phyloP scores from a whole-genome alignment of 2,797 vertebrate genomes.

The Melanotaenia nigrans region DNA sequence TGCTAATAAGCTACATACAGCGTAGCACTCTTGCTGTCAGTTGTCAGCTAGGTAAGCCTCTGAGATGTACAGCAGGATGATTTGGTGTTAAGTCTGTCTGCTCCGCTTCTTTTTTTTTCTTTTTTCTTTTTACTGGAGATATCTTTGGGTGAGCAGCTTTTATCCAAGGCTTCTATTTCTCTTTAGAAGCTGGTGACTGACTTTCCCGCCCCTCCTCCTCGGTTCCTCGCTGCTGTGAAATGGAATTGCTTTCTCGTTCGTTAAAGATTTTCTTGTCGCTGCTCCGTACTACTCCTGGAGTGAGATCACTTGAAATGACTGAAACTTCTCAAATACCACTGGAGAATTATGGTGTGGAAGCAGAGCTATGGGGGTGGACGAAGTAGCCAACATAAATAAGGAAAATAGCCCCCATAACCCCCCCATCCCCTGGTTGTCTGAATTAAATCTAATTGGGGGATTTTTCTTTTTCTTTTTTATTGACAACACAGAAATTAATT shows the following conservation, averaged over 20 bases:
- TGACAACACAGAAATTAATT: conserved; percentile 81
- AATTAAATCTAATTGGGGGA: conserved; percentile 64
- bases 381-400: conserved; percentile 53
- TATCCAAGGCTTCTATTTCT: conserved; percentile 77
- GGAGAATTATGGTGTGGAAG: conserved; percentile 59
- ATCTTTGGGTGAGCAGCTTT: conserved; percentile 76
- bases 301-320: conserved; percentile 72
- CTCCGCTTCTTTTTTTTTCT: conserved; percentile 36
- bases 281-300: conserved; percentile 63
- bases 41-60: conserved; percentile 74
- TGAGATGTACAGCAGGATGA: conserved; percentile 69
- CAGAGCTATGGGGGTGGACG: conserved; percentile 21
- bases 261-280: conserved; percentile 78
- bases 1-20: conserved; percentile 63
- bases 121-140: conserved; percentile 42
- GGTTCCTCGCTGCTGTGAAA: conserved; percentile 74
- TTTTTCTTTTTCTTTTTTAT: conserved; percentile 23
- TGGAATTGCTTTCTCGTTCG: conserved; percentile 82
- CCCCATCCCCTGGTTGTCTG: conserved; percentile 46
- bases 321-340: conserved; percentile 70
- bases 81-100: conserved; percentile 78
- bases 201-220: conserved; percentile 62
- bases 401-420: conserved; percentile 52
- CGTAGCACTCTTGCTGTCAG: conserved; percentile 49
- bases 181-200: conserved; percentile 73